phyloP scores from a whole-genome alignment of 1,140 invertebrate genomes.

The Amphibalanus amphitrite region DNA sequence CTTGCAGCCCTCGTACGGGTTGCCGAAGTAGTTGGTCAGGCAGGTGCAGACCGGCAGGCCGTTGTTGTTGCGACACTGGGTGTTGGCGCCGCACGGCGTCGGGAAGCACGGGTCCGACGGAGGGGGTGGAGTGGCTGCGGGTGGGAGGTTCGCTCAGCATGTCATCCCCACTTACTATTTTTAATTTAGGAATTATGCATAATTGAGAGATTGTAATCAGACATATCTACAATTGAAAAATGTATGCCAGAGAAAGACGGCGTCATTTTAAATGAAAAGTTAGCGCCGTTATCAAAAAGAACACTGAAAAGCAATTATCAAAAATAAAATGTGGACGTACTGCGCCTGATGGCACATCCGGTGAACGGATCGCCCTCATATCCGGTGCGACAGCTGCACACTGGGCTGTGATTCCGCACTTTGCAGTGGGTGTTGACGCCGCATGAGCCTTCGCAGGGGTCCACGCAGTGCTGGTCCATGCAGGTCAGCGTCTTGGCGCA shows the following conservation, averaged over 20 bases:
- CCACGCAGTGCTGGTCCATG: constrained; percentile 53
- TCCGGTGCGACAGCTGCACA: constrained; percentile 57
- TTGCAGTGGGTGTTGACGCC: constrained; percentile 24
- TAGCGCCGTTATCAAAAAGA: no score
- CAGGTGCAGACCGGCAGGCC: constrained; percentile 45
- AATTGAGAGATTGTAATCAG: no score
- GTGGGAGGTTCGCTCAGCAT: no score
- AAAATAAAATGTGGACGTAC: constrained; percentile 5
- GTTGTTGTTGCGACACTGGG: constrained; percentile 30
- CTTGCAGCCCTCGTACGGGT: constrained; percentile 47
- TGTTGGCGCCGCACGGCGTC: constrained; percentile 26
- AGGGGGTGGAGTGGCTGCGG: constrained; percentile 8
- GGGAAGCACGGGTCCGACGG: constrained; percentile 20
- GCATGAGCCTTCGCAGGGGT: constrained; percentile 34
- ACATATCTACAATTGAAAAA: no score
- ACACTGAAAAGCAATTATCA: no score
- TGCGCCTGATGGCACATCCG: constrained; percentile 33
- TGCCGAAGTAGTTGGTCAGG: constrained; percentile 37
- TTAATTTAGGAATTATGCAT: no score
- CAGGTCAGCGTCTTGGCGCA: constrained; percentile 63
- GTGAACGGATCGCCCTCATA: constrained; percentile 67
- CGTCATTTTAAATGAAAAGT: no score
- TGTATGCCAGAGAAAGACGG: no score
- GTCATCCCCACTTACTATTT: no score
- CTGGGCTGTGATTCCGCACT: constrained; percentile 22